Evolutionary conservation across 2,888 invertebrate genomes (phyloP).

Genomic region (Automeris io): DNA sequence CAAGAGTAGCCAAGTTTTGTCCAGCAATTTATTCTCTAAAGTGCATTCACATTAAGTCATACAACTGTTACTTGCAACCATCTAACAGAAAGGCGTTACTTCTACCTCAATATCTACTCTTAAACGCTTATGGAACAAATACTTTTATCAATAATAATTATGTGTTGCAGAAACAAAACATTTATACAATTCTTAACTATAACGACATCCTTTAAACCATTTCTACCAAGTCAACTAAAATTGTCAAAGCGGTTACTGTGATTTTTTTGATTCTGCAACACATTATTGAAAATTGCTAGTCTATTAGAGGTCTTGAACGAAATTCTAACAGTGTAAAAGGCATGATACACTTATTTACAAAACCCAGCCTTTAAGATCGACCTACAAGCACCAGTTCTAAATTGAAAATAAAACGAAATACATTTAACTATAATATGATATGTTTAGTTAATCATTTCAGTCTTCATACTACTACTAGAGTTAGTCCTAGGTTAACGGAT

Average conservation of each 20-base stretch:
- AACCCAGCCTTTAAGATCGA: slow-evolving; percentile 75
- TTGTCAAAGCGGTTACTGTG: background rate
- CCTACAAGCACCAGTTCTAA: slow-evolving; percentile 77
- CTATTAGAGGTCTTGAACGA: slow-evolving; percentile 31
- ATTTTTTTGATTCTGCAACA: slow-evolving; percentile 26
- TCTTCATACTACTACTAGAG: slow-evolving; percentile 74
- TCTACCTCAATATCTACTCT: slow-evolving; percentile 42
- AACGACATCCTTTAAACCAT: too few species aligned
- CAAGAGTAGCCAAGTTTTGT: slow-evolving; percentile 23
- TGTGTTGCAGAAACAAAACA: slow-evolving; percentile 27
- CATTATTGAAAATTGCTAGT: slow-evolving; percentile 18
- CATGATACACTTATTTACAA: slow-evolving; percentile 70
- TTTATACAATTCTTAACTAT: background rate
- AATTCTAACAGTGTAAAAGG: slow-evolving; percentile 65
- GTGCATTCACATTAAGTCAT: slow-evolving; percentile 60
- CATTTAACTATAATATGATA: slow-evolving; percentile 65
- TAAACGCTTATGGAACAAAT: slow-evolving; percentile 27
- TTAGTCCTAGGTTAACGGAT: slow-evolving; percentile 74
- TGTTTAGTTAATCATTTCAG: slow-evolving; percentile 71
- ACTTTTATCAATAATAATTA: slow-evolving; percentile 14
- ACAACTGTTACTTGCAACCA: slow-evolving; percentile 47
- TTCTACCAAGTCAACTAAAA: too few species aligned
- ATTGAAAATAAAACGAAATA: slow-evolving; percentile 71
- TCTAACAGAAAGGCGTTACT: slow-evolving; percentile 55
- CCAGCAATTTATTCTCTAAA: slow-evolving; percentile 30